Conservation (phyloP, 2,888 invertebrate species). For the Neoitamus cyanurus region DNA sequence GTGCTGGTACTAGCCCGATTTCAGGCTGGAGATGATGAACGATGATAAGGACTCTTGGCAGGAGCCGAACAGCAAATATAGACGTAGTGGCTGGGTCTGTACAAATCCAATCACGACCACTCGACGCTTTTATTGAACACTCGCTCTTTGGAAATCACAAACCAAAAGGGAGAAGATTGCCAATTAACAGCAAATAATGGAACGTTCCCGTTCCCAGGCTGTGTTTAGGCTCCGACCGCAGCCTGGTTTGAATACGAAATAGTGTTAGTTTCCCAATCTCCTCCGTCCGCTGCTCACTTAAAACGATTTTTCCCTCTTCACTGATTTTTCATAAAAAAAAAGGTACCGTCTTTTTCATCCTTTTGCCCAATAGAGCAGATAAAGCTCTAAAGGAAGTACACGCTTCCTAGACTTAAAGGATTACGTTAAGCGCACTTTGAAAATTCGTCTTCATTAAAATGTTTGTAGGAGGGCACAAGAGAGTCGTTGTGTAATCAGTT, state of each 20-base stretch:
- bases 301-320: not conserved
- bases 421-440: not conserved
- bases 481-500: not conserved
- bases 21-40: not conserved
- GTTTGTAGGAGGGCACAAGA: not conserved
- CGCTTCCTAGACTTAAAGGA: not conserved
- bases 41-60: not conserved
- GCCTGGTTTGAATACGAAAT: not conserved
- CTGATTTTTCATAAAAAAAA: not conserved
- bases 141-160: not conserved
- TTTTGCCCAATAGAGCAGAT: not conserved
- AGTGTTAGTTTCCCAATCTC: not conserved
- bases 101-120: not conserved
- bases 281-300: not conserved
- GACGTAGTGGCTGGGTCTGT: not conserved
- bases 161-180: not conserved
- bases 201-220: not conserved
- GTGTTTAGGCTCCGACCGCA: not conserved
- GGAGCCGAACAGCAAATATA: not conserved
- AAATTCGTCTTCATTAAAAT: not conserved
- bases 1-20: not conserved
- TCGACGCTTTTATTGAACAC: not conserved
- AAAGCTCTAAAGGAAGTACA: not conserved
- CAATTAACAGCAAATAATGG: conserved; percentile 5
- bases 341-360: not conserved